Evolutionary conservation across 2,888 invertebrate species (phyloP), one percentile per base, ranked within the genome.

Genomic region (Drosophila macrothrix): DNA sequence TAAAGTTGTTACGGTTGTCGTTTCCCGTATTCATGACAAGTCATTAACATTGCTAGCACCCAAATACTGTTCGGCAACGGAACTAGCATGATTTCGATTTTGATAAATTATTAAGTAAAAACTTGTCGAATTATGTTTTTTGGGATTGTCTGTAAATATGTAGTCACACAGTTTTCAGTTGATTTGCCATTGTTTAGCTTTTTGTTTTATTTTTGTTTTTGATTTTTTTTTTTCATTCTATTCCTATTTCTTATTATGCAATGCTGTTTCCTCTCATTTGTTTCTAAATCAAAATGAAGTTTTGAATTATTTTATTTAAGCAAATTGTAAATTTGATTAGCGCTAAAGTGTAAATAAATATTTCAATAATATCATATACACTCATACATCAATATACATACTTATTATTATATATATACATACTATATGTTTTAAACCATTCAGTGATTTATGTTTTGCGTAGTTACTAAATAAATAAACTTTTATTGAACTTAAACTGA

Each of bases 311-410:
- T 84, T 83, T 76, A 67, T 70, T 80, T 77, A 90, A 86, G 86
- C 64, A 75, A 90, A 85, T 90, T 87, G 87, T 87, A 87, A 76
- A 87, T 90, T 87, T 87, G 80, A 86, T 90, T 88, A 90, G 84
- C 76, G 72, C 74, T 88, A 86, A 88, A 84, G 78, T 87, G 87
- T 87, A 87, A 86, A 87, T 87, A 87, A 88, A 87, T 78, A 90
- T 88, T 78, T 86, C 84, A 80, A 83, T 88, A 90, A 90, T 90
- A 85, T 80, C 83, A 74, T 83, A 87, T 82, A 82, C 76, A 82
- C 76, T 86, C 83, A 82, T 75, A 76, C 81, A 83, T 86, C 80
- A 88, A 76, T 82, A 83, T 82, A 73, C 85, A 84, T 88, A 79
- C 63, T 70, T 81, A 78, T 77, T 82, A 81, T 73, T 78, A 67